Evolutionary conservation across 2,797 vertebrate species (phyloP), one percentile per base, ranked within the genome.

Genomic region (Psittacula echo): DNA sequence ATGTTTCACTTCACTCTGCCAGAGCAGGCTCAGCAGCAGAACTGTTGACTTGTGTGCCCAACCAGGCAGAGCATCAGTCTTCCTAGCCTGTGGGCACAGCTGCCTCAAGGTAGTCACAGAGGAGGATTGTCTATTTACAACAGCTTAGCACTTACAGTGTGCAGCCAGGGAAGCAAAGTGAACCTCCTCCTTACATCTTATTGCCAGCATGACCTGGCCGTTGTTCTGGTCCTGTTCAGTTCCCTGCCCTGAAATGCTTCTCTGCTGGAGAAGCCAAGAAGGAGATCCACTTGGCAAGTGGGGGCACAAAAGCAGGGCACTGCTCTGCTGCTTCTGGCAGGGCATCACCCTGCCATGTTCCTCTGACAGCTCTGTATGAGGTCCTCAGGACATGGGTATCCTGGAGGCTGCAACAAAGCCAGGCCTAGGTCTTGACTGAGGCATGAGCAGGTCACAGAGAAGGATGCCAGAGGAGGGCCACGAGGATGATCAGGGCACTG

Each of bases 371-470:
- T 68, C 67, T 60, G 16, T 37, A 8, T 44, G 9, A 67, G 15
- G 18, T 71, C 11, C n/a, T 30, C 1, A 2, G 68, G 51, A 37
- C 4, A 0, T 37, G 39, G 11, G 7, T 4, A n/a, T 62, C 22
- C 48, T 20, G 20, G 27, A 27, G 7, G 13, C 9, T 54, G 37
- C 2, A 7, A 14, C 44, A 54, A 18, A 77, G 81, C 12, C 61
- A 65, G 15, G 5, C 4, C 2, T 3, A 30, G 2, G 26, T 14
- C 45, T 82, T 68, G n/a, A 13, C 10, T 65, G 62, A 68, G 62
- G 21, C 24, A 44, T 0, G 7, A 80, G 41, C 7, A 47, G 14
- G 6, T 75, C 48, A 48, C 26, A 26, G 24, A 42, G 72, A 45
- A 93, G 21, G 29, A 58, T 24, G 45, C 21, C 45, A 47, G 45